Percentiles rank a stretch among this genome's conserved stretches.
Evolutionary conservation across 2,113 vertebrate genomes (phyloP).

Genomic region (Paramormyrops kingsleyae): DNA sequence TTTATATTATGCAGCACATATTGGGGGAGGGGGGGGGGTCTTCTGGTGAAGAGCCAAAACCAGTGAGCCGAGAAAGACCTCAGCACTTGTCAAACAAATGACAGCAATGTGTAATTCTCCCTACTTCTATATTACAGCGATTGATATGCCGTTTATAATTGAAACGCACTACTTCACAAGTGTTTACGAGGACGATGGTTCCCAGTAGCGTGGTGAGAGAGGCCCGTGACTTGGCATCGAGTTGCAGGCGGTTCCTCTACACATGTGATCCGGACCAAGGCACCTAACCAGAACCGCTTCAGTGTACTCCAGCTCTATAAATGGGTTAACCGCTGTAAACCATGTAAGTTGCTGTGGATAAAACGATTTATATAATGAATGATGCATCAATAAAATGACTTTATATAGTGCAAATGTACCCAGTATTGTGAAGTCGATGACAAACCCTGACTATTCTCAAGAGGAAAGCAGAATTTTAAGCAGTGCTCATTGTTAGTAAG

Average conservation of each 20-base stretch:
- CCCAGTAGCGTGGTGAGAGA: neutral
- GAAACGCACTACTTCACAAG: neutral
- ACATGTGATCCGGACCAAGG: neutral
- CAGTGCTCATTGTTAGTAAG: neutral
- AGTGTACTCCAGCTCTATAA: neutral
- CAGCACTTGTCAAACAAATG: neutral
- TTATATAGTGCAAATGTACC: constrained; percentile 4
- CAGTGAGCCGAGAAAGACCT: neutral
- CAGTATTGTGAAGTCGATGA: neutral
- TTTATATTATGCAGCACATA: constrained; percentile 1
- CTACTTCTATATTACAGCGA: neutral
- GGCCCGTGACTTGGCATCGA: neutral
- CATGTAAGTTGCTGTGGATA: neutral
- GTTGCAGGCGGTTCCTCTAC: neutral
- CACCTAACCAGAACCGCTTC: neutral
- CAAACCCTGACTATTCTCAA: neutral
- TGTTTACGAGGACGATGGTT: neutral
- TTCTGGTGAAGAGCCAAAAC: neutral
- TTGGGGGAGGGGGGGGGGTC: neutral
- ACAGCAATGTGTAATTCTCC: neutral
- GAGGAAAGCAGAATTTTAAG: neutral
- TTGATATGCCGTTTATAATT: neutral
- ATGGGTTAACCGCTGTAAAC: neutral
- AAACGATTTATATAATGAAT: neutral
- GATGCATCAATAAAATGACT: neutral